Conservation (phyloP, 2,113 vertebrate species). For the Bagarius yarrelli region DNA sequence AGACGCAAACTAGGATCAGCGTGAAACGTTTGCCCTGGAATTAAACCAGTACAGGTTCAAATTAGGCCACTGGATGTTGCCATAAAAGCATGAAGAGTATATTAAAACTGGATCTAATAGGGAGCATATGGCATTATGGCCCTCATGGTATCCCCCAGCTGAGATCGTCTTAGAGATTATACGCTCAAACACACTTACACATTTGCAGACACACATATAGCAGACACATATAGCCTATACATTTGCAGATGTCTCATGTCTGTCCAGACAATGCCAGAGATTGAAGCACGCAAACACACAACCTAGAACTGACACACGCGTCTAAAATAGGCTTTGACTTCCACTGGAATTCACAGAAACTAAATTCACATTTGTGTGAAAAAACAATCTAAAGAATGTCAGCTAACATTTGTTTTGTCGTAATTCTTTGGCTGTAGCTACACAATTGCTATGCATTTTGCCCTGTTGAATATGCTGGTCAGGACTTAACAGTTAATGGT, state of each 20-base stretch:
- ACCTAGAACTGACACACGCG: slow-evolving; percentile 10
- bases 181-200: slow-evolving; percentile 1
- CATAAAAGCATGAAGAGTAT: not conserved
- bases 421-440: not conserved
- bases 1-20: not conserved
- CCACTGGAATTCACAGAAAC: not conserved
- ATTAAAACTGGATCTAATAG: not conserved
- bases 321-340: not conserved
- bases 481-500: slow-evolving; percentile 13
- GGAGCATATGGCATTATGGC: slow-evolving; percentile 19
- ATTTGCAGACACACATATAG: not conserved
- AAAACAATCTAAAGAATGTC: slow-evolving; percentile 39
- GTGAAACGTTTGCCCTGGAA: slow-evolving; percentile 1
- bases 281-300: not conserved
- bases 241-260: not conserved
- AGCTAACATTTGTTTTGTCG: slow-evolving; percentile 8
- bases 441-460: slow-evolving; percentile 1
- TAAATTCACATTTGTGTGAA: slow-evolving; percentile 8
- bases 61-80: slow-evolving; percentile 13
- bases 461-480: slow-evolving; percentile 17
- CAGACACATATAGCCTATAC: not conserved
- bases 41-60: slow-evolving; percentile 6
- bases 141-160: slow-evolving; percentile 22
- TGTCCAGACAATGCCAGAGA: slow-evolving; percentile 6
- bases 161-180: slow-evolving; percentile 17